Evolutionary conservation across 2,888 invertebrate genomes (phyloP).

Genomic region (Hyalella azteca): DNA sequence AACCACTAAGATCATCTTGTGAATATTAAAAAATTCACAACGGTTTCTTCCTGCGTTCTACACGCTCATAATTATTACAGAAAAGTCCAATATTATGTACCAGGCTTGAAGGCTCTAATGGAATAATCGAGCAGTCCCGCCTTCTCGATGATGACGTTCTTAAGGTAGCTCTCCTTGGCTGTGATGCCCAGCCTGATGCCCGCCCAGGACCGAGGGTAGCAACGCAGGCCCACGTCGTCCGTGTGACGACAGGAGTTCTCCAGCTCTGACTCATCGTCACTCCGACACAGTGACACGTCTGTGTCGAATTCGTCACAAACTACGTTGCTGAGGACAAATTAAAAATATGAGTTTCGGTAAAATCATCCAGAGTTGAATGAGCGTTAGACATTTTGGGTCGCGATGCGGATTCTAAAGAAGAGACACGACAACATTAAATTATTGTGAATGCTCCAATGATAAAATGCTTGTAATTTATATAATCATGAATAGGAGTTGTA

Average conservation of each 20-base stretch:
- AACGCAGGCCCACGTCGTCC: slow-evolving; percentile 84
- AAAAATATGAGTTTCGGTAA: too few relatives aligned
- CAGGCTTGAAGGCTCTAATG: slow-evolving; percentile 82
- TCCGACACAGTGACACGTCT: slow-evolving; percentile 81
- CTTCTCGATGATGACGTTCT: slow-evolving; percentile 85
- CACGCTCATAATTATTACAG: too few relatives aligned
- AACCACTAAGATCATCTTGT: too few relatives aligned
- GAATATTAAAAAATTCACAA: too few relatives aligned
- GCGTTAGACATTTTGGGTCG: too few relatives aligned
- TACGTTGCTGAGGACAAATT: slow-evolving; percentile 73
- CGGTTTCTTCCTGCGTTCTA: too few relatives aligned
- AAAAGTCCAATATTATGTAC: slow-evolving; percentile 61
- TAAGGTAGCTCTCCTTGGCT: slow-evolving; percentile 84
- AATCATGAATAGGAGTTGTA: too few relatives aligned
- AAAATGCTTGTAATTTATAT: too few relatives aligned
- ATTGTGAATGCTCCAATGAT: too few relatives aligned
- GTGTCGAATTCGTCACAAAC: slow-evolving; percentile 88
- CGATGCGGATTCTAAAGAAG: too few relatives aligned
- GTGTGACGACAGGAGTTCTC: slow-evolving; percentile 88
- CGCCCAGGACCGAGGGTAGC: slow-evolving; percentile 92
- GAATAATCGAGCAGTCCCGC: slow-evolving; percentile 94
- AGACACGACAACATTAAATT: too few relatives aligned
- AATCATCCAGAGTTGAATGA: too few relatives aligned
- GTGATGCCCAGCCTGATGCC: slow-evolving; percentile 88
- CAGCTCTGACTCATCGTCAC: slow-evolving; percentile 74